Percentiles rank a stretch among this genome's conserved stretches.
These are phyloP conservation scores for Dolichotis patagonum DNA, from an alignment of 2,113 vertebrate genomes.

Conservation along the genomic window DNA sequence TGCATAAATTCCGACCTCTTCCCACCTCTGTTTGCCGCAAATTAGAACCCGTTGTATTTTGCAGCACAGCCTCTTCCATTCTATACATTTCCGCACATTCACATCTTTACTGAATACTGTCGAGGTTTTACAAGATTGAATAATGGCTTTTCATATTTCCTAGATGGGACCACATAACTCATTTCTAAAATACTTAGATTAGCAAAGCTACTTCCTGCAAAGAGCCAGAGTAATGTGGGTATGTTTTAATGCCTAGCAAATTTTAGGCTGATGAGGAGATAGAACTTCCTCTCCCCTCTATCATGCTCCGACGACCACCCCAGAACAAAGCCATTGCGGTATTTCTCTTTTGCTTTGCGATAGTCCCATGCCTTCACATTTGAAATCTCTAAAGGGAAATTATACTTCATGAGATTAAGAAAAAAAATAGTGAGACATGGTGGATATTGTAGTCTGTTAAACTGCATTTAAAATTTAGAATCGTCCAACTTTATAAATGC, in stretches of 20 bases:
- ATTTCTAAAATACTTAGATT: slow-evolving; percentile 81
- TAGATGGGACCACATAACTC: slow-evolving; percentile 44
- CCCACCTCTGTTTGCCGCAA: not conserved
- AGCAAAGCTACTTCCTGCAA: slow-evolving; percentile 35
- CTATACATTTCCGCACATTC: slow-evolving; percentile 12
- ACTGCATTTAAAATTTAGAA: slow-evolving; percentile 52
- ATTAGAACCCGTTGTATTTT: slow-evolving; percentile 43
- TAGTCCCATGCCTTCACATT: slow-evolving; percentile 17
- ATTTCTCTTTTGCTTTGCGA: slow-evolving; percentile 44
- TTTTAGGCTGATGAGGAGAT: not conserved
- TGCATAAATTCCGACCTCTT: slow-evolving; percentile 37
- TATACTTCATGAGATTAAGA: slow-evolving; percentile 25
- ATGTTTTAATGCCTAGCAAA: slow-evolving; percentile 62
- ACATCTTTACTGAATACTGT: slow-evolving; percentile 60
- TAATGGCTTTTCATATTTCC: slow-evolving; percentile 69
- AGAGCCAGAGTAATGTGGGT: slow-evolving; percentile 18
- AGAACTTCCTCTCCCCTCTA: not conserved
- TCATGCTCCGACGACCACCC: slow-evolving; percentile 10
- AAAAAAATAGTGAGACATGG: not conserved
- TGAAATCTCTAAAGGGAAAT: slow-evolving; percentile 53
- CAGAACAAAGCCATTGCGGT: slow-evolving; percentile 61
- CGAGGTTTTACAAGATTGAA: slow-evolving; percentile 73
- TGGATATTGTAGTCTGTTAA: slow-evolving; percentile 19
- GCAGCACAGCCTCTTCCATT: slow-evolving; percentile 22
- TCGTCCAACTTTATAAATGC: not conserved